A percentile compares a stretch with the other conserved stretches of the same genome.
phyloP scores from a whole-genome alignment of 1,140 invertebrate genomes.

The Coenobita brevimanus region DNA sequence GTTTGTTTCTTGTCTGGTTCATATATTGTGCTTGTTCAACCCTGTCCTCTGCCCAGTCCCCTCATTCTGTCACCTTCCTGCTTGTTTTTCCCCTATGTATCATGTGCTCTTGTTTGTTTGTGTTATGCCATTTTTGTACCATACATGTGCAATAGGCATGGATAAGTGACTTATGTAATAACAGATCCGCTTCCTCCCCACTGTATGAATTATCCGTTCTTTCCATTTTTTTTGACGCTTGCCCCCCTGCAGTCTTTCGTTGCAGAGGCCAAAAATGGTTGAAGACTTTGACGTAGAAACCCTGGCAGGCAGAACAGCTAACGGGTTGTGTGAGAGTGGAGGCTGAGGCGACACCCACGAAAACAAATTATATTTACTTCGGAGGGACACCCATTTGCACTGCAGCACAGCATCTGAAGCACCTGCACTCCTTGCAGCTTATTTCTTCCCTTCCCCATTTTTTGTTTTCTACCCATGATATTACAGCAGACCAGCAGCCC shows the following conservation, averaged over 20 bases:
- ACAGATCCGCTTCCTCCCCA: background rate
- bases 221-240: slow-evolving; percentile 37
- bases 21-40: background rate
- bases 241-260: slow-evolving; percentile 49
- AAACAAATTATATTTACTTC: no score
- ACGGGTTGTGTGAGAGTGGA: slow-evolving; percentile 1
- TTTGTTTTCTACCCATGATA: no score
- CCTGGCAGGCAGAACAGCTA: slow-evolving; percentile 52
- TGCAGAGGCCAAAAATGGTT: slow-evolving; percentile 42
- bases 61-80: background rate
- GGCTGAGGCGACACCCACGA: no score
- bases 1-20: background rate
- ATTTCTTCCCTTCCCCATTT: no score
- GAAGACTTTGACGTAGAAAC: slow-evolving; percentile 30
- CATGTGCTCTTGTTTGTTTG: background rate
- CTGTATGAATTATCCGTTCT: slow-evolving; percentile 20
- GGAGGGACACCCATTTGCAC: no score
- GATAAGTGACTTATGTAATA: slow-evolving; percentile 42
- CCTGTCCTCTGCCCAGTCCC: background rate
- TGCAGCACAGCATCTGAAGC: no score
- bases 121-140: slow-evolving; percentile 48
- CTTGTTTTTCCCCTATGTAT: background rate
- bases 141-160: slow-evolving; percentile 66
- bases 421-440: no score
- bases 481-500: no score